Base-by-base conservation (phyloP, 2,113 vertebrate species). In the Uria lomvia region DNA sequence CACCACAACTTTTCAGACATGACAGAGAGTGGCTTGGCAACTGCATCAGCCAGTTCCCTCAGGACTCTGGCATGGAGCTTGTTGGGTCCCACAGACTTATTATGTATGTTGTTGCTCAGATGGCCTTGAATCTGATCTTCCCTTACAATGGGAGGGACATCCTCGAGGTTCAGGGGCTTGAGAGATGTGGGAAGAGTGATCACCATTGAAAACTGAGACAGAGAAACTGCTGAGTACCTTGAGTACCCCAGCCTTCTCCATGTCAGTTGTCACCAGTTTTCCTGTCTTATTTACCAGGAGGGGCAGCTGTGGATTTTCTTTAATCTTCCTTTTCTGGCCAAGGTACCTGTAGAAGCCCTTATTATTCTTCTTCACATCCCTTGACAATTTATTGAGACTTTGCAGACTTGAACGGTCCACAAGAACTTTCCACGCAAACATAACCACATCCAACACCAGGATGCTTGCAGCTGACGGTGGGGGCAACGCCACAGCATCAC, bases 21-120 rank as follows among this genome's bases (percentile, higher is more conserved):
- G 26, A 38, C 19, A 13, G 50, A 53, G 9, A 40, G 5, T 12
- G 15, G 22, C 67, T 79, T 70, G 30, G 15, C 34, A 90, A 27
- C 10, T 15, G 0, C 7, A 36, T 26, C 30, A 85, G 18, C 13
- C 55, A 68, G 4, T 16, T 78, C 34, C 42, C 26, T 59, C 24
- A 24, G 29, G 42, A 67, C 49, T 13, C 17, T 19, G 38, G 11
- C 20, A 53, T 20, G 24, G 47, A 72, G 20, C 12, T 52, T 8
- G 3, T 12, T 5, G 2, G 32, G 56, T 53, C 47, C 47, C 38
- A 36, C 3, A 13, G 36, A 63, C 17, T 30, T 30, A 29, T 30
- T 30, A 29, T 15, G 43, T 12, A 32, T 0, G 0, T 26, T 0
- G 0, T 22, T 72, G 24, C 56, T 52, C 36, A 43, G 13, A 36